A percentile compares a stretch with the other conserved stretches of the same genome.
phyloP scores from a whole-genome alignment of 2,888 invertebrate genomes.

The Scaptomyza flava region DNA sequence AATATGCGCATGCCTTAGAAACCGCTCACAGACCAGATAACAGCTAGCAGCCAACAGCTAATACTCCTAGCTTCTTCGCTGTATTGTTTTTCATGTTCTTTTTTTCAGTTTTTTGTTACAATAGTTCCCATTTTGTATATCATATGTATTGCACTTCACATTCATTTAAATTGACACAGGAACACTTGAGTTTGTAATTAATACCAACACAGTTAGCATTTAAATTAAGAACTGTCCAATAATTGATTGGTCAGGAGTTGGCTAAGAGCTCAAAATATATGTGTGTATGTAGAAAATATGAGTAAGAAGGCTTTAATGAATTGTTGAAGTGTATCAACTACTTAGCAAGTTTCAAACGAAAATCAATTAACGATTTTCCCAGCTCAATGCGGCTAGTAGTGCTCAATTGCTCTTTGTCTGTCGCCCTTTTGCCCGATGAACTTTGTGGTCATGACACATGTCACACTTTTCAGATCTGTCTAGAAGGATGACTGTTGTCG shows the following conservation, averaged over 20 bases:
- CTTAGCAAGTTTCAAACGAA: slow-evolving; percentile 17
- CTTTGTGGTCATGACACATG: slow-evolving; percentile 1
- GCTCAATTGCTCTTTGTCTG: neutral
- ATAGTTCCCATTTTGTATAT: slow-evolving; percentile 34
- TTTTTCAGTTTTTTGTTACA: slow-evolving; percentile 32
- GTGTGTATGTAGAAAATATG: neutral
- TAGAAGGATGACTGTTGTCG: slow-evolving; percentile 36
- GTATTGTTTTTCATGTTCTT: slow-evolving; percentile 12
- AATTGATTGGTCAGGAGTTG: slow-evolving; percentile 7
- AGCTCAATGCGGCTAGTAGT: slow-evolving; percentile 11
- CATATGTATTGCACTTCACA: slow-evolving; percentile 46
- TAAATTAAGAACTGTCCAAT: slow-evolving; percentile 52
- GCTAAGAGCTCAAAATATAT: slow-evolving; percentile 5
- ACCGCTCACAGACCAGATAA: slow-evolving; percentile 18
- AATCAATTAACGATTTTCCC: slow-evolving; percentile 42
- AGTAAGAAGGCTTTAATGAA: no score
- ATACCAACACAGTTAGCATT: slow-evolving; percentile 32
- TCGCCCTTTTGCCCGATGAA: neutral
- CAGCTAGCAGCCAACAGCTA: neutral
- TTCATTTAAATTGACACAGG: slow-evolving; percentile 70
- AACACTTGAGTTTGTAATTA: slow-evolving; percentile 40
- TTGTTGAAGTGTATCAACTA: slow-evolving; percentile 18
- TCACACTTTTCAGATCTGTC: slow-evolving; percentile 29
- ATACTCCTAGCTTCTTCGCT: slow-evolving; percentile 44
- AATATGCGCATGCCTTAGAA: slow-evolving; percentile 28